Evolutionary conservation across 2,888 invertebrate genomes (phyloP).

Genomic region (Mimas tiliae): DNA sequence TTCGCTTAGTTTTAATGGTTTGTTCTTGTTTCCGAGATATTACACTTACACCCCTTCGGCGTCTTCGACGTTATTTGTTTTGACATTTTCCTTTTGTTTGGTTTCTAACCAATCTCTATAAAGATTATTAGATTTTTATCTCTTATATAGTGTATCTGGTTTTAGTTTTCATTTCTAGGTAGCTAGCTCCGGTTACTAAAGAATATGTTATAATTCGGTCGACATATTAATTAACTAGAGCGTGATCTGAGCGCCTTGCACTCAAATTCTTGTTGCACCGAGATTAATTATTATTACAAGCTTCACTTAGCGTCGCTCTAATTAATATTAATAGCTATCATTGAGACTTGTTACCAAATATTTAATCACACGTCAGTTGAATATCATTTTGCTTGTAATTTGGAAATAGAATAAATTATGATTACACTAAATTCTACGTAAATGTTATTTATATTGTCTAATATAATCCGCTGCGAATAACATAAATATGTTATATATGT

Average conservation of each 20-base stretch:
- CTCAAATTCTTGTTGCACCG: slow-evolving; percentile 51
- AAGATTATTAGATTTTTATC: slow-evolving; percentile 25
- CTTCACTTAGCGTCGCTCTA: slow-evolving; percentile 40
- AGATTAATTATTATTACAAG: slow-evolving; percentile 58
- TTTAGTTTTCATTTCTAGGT: slow-evolving; percentile 9
- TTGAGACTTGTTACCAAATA: slow-evolving; percentile 21
- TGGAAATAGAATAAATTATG: slow-evolving; percentile 38
- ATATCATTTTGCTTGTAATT: slow-evolving; percentile 26
- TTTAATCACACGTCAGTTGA: slow-evolving; percentile 19
- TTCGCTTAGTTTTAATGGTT: slow-evolving; percentile 62
- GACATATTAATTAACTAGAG: slow-evolving; percentile 48
- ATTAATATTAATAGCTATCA: slow-evolving; percentile 22
- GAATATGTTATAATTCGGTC: slow-evolving; percentile 19
- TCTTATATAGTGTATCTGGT: slow-evolving; percentile 5
- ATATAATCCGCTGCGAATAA: slow-evolving; percentile 1
- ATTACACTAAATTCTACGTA: slow-evolving; percentile 27
- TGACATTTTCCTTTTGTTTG: slow-evolving; percentile 25
- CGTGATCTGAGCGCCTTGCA: slow-evolving; percentile 52
- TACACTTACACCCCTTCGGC: slow-evolving; percentile 27
- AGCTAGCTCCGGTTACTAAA: neutral
- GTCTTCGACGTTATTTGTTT: slow-evolving; percentile 26
- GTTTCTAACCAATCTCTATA: slow-evolving; percentile 30
- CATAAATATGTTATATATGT: slow-evolving; percentile 29
- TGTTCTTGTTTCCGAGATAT: slow-evolving; percentile 57
- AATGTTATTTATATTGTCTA: slow-evolving; percentile 22